Conservation (phyloP, 1,140 invertebrate species). For the Drosophila murphyi region DNA sequence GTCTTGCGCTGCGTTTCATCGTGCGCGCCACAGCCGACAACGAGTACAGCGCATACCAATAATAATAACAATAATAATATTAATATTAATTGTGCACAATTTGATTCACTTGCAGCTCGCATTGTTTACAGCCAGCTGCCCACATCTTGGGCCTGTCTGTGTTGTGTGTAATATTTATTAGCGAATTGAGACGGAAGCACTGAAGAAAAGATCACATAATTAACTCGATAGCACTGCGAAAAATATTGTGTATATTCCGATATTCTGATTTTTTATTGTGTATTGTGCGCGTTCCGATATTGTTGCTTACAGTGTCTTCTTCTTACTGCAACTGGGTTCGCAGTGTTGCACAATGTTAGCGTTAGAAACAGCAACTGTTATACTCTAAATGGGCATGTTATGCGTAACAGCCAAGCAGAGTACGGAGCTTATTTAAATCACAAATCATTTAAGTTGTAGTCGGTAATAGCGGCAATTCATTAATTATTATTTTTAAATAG, state of each 20-base stretch:
- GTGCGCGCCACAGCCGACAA: conserved; percentile 52
- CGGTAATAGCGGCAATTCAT: too few relatives aligned
- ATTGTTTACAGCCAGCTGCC: conserved; percentile 41
- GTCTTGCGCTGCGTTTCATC: conserved; percentile 60
- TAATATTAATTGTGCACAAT: conserved; percentile 61
- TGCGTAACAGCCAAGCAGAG: not conserved
- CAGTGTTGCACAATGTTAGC: conserved; percentile 34
- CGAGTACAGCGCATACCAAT: conserved; percentile 52
- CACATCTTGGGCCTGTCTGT: conserved; percentile 8
- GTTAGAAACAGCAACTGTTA: conserved; percentile 1
- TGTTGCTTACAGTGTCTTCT: conserved; percentile 31
- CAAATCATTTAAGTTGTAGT: not conserved
- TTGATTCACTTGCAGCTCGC: conserved; percentile 64
- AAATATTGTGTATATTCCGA: conserved; percentile 11
- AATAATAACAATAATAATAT: conserved; percentile 40
- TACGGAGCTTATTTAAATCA: not conserved
- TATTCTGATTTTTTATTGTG: conserved; percentile 14
- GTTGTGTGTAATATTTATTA: conserved; percentile 6
- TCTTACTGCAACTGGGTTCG: conserved; percentile 26
- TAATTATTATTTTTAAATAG: too few relatives aligned
- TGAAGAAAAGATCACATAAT: conserved; percentile 18
- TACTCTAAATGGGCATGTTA: conserved; percentile 24
- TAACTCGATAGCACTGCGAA: conserved; percentile 13
- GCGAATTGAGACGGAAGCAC: conserved; percentile 12
- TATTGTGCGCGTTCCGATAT: conserved; percentile 48